These are phyloP conservation scores for Drosophila peninsularis DNA, from an alignment of 2,888 invertebrate genomes.

Conservation along the genomic window DNA sequence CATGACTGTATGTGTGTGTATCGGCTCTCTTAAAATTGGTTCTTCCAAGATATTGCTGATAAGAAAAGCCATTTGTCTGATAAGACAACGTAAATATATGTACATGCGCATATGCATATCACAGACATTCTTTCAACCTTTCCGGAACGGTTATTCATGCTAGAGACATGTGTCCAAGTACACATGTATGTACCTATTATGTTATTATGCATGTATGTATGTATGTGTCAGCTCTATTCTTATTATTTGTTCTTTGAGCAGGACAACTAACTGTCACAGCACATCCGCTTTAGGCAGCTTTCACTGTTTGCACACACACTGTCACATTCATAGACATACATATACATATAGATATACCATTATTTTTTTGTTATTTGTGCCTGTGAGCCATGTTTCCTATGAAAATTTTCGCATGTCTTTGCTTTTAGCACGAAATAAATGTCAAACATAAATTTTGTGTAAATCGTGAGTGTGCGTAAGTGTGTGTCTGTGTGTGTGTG, in stretches of 20 bases:
- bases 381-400: conserved; percentile 47
- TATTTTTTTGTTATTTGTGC: conserved; percentile 25
- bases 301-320: neutral
- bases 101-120: conserved; percentile 37
- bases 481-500: conserved; percentile 1
- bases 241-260: conserved; percentile 1
- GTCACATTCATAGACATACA: neutral
- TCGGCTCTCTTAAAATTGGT: conserved; percentile 33
- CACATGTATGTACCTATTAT: neutral
- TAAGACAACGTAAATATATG: conserved; percentile 43
- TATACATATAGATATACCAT: neutral
- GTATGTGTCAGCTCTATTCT: neutral
- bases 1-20: conserved; percentile 8
- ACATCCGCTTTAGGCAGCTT: conserved; percentile 4
- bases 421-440: conserved; percentile 42
- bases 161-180: conserved; percentile 16
- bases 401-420: conserved; percentile 41
- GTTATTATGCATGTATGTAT: too few species aligned
- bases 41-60: conserved; percentile 70
- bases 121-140: conserved; percentile 38
- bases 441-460: conserved; percentile 43
- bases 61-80: conserved; percentile 55
- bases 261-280: conserved; percentile 5
- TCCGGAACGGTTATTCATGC: conserved; percentile 62
- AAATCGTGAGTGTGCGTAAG: conserved; percentile 8